phyloP scores from a whole-genome alignment of 2,113 vertebrate species.

The Clarias magur region DNA sequence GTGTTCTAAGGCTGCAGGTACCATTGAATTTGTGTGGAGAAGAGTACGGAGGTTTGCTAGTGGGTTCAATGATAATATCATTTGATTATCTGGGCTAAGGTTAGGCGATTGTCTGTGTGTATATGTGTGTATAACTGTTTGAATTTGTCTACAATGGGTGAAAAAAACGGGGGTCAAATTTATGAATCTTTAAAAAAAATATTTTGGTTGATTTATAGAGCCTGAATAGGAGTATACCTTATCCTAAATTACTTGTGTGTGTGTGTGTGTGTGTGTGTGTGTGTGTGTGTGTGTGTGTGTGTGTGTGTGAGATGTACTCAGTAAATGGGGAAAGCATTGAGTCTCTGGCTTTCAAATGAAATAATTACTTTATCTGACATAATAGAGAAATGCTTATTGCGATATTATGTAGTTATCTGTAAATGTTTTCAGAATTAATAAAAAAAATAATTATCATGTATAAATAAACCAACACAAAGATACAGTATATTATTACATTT shows the following conservation, averaged over 20 bases:
- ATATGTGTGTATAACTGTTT: no score
- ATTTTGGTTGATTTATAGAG: not conserved
- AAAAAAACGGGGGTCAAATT: not conserved
- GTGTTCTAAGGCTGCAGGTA: slow-evolving; percentile 11
- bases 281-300: not conserved
- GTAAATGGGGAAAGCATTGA: not conserved
- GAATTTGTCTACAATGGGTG: not conserved
- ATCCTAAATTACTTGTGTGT: not conserved
- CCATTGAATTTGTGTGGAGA: not conserved
- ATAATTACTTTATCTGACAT: not conserved
- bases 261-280: not conserved
- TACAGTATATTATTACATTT: slow-evolving; percentile 30
- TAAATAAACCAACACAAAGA: slow-evolving; percentile 6
- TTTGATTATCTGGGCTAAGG: slow-evolving; percentile 12
- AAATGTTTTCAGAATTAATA: not conserved
- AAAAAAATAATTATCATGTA: not conserved
- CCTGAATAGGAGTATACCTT: not conserved
- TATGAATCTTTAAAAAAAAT: not conserved
- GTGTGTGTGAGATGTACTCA: not conserved
- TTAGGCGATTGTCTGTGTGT: not conserved
- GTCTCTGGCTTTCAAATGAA: not conserved
- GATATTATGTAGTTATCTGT: not conserved
- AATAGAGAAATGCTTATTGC: not conserved
- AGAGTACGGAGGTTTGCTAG: not conserved
- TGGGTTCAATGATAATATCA: slow-evolving; percentile 5